Conservation (phyloP, 2,113 vertebrate species). For the Cyanoliseus patagonus region DNA sequence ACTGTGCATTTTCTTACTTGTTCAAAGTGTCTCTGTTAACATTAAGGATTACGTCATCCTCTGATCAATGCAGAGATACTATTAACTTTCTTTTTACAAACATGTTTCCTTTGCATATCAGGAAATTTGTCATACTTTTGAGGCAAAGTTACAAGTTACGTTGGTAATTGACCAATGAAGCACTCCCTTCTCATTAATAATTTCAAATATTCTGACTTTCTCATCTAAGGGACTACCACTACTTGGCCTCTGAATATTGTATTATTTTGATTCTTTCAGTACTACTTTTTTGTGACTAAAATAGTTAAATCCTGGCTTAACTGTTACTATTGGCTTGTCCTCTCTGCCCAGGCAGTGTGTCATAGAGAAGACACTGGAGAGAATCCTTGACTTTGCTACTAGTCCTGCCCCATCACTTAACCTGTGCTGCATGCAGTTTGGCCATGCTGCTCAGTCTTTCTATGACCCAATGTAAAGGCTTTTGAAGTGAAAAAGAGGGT, state of each 20-base stretch:
- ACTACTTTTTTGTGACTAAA: neutral
- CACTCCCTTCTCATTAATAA: neutral
- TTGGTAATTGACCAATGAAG: neutral
- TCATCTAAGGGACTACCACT: neutral
- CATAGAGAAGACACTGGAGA: neutral
- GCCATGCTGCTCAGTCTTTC: neutral
- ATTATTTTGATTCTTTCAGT: neutral
- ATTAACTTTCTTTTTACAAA: neutral
- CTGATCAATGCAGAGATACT: neutral
- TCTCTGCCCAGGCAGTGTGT: neutral
- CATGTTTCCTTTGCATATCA: neutral
- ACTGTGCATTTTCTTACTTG: neutral
- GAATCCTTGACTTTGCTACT: neutral
- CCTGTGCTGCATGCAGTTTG: neutral
- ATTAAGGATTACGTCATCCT: neutral
- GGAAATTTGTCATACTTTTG: neutral
- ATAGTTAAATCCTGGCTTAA: neutral
- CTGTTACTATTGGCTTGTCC: neutral
- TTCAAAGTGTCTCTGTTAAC: neutral
- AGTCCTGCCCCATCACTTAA: neutral
- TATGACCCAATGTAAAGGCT: neutral
- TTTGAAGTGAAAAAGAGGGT: neutral
- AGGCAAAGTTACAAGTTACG: constrained; percentile 7
- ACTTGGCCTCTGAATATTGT: neutral
- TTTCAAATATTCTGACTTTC: neutral